Conservation (phyloP, 2,888 invertebrate genomes). For the Zeuzera pyrina region DNA sequence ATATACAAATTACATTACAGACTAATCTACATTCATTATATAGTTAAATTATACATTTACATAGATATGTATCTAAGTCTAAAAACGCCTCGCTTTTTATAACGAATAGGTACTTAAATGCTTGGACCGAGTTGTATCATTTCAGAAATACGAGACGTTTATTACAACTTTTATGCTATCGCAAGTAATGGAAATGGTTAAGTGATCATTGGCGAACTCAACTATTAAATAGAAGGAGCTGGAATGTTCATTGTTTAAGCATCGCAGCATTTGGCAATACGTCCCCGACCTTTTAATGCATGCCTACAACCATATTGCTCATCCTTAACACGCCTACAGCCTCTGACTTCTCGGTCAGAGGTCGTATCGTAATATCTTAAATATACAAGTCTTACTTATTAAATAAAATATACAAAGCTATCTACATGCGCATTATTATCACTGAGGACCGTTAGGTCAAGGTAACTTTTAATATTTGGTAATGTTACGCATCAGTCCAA, state of each 20-base stretch:
- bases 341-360: slow-evolving; percentile 33
- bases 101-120: too few relatives aligned
- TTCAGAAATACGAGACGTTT: too few relatives aligned
- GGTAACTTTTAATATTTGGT: slow-evolving; percentile 71
- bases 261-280: slow-evolving; percentile 45
- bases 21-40: too few relatives aligned
- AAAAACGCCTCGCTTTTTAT: too few relatives aligned
- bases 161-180: too few relatives aligned
- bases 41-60: too few relatives aligned
- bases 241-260: slow-evolving; percentile 56
- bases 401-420: slow-evolving; percentile 47
- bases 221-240: slow-evolving; percentile 29
- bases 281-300: slow-evolving; percentile 56
- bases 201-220: too few relatives aligned
- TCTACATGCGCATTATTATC: slow-evolving; percentile 63
- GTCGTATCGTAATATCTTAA: slow-evolving; percentile 24
- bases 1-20: too few relatives aligned
- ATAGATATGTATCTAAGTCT: too few relatives aligned
- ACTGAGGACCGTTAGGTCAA: slow-evolving; percentile 58
- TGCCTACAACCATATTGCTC: slow-evolving; percentile 28
- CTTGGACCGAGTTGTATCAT: too few relatives aligned
- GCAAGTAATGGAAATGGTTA: too few relatives aligned
- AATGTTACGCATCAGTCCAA: slow-evolving; percentile 55
- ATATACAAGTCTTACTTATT: slow-evolving; percentile 18
- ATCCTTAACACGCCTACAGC: slow-evolving; percentile 49